Evolutionary conservation across 2,113 vertebrate species (phyloP).

Genomic region (Athene noctua): DNA sequence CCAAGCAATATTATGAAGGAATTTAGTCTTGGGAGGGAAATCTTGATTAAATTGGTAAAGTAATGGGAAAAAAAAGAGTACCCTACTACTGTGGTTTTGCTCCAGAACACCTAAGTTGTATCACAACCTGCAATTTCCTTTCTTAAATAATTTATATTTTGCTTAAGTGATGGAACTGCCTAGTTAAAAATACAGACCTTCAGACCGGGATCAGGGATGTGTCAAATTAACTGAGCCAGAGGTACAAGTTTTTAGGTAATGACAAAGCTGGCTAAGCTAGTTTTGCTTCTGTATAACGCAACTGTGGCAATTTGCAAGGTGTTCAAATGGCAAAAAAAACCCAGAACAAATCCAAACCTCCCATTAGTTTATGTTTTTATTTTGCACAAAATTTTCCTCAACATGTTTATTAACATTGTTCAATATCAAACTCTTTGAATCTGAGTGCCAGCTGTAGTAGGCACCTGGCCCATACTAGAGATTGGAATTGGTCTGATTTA

Average conservation of each 20-base stretch:
- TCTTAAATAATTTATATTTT: neutral
- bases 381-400: neutral
- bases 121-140: neutral
- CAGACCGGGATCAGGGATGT: neutral
- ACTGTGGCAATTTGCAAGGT: neutral
- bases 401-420: neutral
- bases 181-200: neutral
- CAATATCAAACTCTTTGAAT: neutral
- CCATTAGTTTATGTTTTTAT: neutral
- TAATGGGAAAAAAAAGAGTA: neutral
- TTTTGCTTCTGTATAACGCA: neutral
- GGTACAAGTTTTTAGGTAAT: neutral
- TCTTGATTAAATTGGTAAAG: neutral
- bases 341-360: too few species aligned
- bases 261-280: neutral
- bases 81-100: neutral
- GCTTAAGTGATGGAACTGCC: neutral
- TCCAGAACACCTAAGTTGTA: neutral
- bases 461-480: neutral
- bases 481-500: neutral
- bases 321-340: neutral
- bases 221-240: neutral
- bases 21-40: neutral
- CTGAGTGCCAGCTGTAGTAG: neutral
- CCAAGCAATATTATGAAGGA: neutral